A percentile compares a stretch with the other conserved stretches of the same genome.
Conservation (phyloP, 1,140 invertebrate species). For the Drosophila pruinosa region DNA sequence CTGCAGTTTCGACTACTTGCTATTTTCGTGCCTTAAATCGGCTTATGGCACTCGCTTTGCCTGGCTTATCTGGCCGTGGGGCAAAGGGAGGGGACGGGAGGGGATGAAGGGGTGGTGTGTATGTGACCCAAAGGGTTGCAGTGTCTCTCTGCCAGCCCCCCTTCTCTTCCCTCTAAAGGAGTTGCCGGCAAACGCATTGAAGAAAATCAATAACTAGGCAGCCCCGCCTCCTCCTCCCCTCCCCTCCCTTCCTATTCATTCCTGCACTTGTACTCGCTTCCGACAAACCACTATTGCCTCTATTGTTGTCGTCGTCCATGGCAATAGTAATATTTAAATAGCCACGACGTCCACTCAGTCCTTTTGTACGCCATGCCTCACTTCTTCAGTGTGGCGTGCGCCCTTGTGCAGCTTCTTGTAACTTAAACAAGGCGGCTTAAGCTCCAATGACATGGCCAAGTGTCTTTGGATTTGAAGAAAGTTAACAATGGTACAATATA, state of each 20-base stretch:
- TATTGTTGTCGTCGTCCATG: constrained; percentile 61
- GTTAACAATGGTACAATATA: not conserved
- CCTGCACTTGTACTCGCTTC: constrained; percentile 2
- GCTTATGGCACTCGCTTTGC: constrained; percentile 54
- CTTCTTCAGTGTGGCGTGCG: not conserved
- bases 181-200: constrained; percentile 32
- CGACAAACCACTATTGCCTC: not conserved
- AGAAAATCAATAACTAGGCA: constrained; percentile 63
- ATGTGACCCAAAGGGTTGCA: constrained; percentile 21
- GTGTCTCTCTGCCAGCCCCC: not conserved
- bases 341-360: constrained; percentile 7
- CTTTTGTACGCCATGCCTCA: not conserved
- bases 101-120: no score
- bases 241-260: not conserved
- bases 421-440: not conserved
- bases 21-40: constrained; percentile 76
- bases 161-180: constrained; percentile 6
- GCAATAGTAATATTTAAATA: constrained; percentile 73
- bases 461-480: not conserved
- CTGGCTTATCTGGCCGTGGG: constrained; percentile 48
- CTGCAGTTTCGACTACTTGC: constrained; percentile 59
- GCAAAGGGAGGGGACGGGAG: not conserved
- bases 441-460: constrained; percentile 1
- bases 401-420: constrained; percentile 31
- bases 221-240: not conserved